Evolutionary conservation across 2,888 invertebrate genomes (phyloP).

Genomic region (Psylliodes chrysocephalus): DNA sequence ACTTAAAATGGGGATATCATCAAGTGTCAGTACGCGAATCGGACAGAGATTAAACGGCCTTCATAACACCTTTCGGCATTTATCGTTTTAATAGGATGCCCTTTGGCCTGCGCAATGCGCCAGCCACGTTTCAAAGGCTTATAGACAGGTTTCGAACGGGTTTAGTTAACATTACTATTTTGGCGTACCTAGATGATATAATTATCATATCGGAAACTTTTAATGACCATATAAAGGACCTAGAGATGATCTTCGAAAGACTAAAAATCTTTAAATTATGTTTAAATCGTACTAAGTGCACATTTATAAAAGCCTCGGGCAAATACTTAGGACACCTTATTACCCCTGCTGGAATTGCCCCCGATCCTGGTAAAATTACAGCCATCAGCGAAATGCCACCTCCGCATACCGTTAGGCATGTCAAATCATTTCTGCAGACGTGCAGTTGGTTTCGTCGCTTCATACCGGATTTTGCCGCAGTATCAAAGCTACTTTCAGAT

Average conservation of each 20-base stretch:
- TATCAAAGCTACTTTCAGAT: conserved; percentile 34
- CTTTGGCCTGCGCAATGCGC: conserved; percentile 42
- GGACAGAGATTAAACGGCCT: no score
- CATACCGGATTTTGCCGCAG: conserved; percentile 36
- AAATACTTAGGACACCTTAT: conserved; percentile 38
- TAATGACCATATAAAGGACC: conserved; percentile 44
- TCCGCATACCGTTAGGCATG: conserved; percentile 30
- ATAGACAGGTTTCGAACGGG: conserved; percentile 40
- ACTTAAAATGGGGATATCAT: no score
- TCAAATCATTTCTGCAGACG: no score
- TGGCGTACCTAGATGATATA: conserved; percentile 43
- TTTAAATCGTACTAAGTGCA: conserved; percentile 40
- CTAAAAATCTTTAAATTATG: conserved; percentile 34
- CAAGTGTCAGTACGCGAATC: no score
- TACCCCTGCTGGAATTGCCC: conserved; percentile 37
- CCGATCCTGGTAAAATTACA: conserved; percentile 38
- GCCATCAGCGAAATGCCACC: conserved; percentile 36
- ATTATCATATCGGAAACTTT: conserved; percentile 33
- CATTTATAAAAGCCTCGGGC: conserved; percentile 31
- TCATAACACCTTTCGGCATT: no score
- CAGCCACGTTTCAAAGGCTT: conserved; percentile 43
- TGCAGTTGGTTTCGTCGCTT: no score
- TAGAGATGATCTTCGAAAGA: conserved; percentile 34
- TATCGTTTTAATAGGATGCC: no score
- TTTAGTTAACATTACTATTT: conserved; percentile 32